These are phyloP conservation scores for Rotaria sp. DNA, from an alignment of 2,888 invertebrate genomes.

Conservation along the genomic window DNA sequence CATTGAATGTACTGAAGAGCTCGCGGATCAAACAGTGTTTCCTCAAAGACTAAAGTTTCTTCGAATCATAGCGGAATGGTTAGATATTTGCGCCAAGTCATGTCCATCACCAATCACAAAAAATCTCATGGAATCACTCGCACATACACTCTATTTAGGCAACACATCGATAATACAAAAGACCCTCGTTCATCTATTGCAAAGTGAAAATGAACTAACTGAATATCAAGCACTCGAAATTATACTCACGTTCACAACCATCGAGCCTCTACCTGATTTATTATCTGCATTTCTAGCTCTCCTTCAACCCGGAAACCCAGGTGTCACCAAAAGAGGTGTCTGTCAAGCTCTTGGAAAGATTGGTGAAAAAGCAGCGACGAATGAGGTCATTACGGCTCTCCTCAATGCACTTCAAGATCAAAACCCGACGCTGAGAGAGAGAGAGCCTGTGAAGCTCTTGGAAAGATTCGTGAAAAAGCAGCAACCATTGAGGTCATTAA, in stretches of 20 bases:
- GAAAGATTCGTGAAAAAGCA: neutral
- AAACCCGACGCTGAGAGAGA: no score
- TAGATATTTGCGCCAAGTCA: neutral
- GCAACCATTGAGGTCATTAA: neutral
- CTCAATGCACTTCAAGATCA: no score
- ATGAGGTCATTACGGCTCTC: no score
- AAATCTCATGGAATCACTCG: no score
- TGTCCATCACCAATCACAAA: neutral
- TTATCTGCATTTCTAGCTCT: no score
- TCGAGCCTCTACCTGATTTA: neutral
- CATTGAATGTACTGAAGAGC: neutral
- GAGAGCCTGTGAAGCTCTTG: no score
- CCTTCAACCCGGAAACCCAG: neutral
- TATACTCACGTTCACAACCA: no score
- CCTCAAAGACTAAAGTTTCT: neutral
- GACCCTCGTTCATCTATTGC: no score
- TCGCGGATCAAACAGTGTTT: neutral
- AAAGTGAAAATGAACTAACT: no score
- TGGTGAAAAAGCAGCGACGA: neutral
- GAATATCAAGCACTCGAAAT: no score
- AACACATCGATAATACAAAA: no score
- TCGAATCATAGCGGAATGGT: neutral
- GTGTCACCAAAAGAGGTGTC: neutral
- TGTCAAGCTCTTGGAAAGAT: neutral
- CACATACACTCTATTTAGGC: no score